A percentile compares a stretch with the other conserved stretches of the same genome.
phyloP scores from a whole-genome alignment of 1,140 invertebrate species.

The Drosophila pseudoobscura region DNA sequence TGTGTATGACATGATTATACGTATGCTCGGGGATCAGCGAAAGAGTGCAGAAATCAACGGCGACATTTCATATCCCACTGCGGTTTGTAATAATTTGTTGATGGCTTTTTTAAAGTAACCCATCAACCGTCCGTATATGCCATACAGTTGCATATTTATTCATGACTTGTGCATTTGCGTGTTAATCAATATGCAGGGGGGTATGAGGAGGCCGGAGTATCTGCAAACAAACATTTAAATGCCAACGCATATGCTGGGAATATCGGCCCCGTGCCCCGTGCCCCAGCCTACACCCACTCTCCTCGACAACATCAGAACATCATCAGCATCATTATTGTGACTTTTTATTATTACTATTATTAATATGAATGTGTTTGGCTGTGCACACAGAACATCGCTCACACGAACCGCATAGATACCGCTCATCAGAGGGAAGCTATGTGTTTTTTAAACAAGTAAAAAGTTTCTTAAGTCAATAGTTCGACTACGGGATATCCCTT shows the following conservation, averaged over 20 bases:
- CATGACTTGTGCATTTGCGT: constrained; percentile 73
- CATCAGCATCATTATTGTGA: constrained; percentile 47
- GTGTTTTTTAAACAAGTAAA: too few species aligned
- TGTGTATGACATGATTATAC: too few species aligned
- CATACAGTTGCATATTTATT: constrained; percentile 56
- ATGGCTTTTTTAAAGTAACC: constrained; percentile 71
- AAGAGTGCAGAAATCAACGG: constrained; percentile 61
- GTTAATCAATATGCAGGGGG: constrained; percentile 62
- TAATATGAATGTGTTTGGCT: constrained; percentile 20
- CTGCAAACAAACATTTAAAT: constrained; percentile 40
- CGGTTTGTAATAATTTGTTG: constrained; percentile 69
- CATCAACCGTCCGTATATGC: constrained; percentile 13
- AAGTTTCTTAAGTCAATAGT: too few species aligned
- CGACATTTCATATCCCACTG: constrained; percentile 39
- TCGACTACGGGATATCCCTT: too few species aligned
- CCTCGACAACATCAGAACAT: constrained; percentile 17
- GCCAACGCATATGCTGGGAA: constrained; percentile 61
- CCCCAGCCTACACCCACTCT: constrained; percentile 2
- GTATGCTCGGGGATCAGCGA: constrained; percentile 6
- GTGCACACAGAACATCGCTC: constrained; percentile 10
- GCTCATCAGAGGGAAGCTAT: too few species aligned
- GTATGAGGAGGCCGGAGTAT: background rate
- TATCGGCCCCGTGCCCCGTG: constrained; percentile 9
- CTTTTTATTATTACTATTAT: constrained; percentile 51
- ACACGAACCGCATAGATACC: too few species aligned